A percentile compares a stretch with the other conserved stretches of the same genome.
Conservation (phyloP, 2,797 vertebrate genomes). For the Trachops cirrhosus region DNA sequence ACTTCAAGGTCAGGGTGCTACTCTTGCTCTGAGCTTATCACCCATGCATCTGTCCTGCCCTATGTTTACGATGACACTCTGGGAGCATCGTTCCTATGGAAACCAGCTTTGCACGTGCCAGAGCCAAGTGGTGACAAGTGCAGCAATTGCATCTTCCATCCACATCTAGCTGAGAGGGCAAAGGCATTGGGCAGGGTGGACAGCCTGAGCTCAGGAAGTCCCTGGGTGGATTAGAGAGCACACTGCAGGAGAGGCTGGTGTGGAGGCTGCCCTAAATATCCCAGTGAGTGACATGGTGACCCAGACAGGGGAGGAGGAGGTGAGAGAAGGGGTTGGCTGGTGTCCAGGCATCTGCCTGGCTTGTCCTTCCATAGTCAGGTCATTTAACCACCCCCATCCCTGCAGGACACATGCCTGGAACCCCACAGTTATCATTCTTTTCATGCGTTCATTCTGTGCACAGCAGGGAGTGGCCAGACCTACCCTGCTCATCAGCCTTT, state of each 20-base stretch:
- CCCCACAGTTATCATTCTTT: neutral
- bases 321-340: neutral
- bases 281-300: neutral
- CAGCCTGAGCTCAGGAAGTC: neutral
- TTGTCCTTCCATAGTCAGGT: neutral
- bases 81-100: neutral
- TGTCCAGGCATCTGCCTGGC: neutral
- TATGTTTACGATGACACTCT: neutral
- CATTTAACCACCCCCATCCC: neutral
- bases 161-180: neutral
- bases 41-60: neutral
- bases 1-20: neutral
- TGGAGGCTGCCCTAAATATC: neutral
- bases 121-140: accelerated
- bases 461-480: neutral
- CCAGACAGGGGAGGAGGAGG: neutral
- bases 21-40: neutral
- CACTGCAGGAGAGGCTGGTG: neutral
- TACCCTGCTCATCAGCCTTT: neutral
- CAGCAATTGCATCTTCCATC: neutral
- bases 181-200: neutral
- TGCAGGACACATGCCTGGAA: neutral
- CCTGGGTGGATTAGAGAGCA: neutral
- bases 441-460: neutral
- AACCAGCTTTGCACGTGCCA: neutral